Conservation (phyloP, 2,797 vertebrate genomes). For the Sebastes hubbsi region DNA sequence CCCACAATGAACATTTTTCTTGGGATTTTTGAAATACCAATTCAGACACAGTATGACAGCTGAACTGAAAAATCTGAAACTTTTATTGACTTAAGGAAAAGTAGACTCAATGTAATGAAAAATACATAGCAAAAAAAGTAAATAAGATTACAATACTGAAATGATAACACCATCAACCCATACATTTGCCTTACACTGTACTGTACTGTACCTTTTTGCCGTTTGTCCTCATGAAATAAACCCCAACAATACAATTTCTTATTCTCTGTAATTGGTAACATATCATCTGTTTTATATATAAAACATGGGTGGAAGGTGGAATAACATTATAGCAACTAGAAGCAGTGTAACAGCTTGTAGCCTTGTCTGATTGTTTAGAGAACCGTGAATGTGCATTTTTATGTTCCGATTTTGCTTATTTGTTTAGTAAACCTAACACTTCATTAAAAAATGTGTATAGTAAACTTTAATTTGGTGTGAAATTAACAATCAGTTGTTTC, state of each 20-base stretch:
- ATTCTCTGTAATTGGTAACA: not conserved
- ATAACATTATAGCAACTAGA: slow-evolving; percentile 60
- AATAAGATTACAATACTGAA: slow-evolving; percentile 75
- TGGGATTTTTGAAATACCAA: not conserved
- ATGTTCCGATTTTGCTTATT: not conserved
- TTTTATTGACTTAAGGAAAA: slow-evolving; percentile 82
- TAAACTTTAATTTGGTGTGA: not conserved
- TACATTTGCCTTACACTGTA: slow-evolving; percentile 10
- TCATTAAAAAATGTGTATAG: not conserved
- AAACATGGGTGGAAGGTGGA: slow-evolving; percentile 6
- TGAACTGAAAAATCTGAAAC: slow-evolving; percentile 62
- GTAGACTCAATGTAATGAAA: slow-evolving; percentile 59
- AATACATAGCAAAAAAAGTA: slow-evolving; percentile 64
- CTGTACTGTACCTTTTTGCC: slow-evolving; percentile 12
- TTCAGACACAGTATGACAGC: slow-evolving; percentile 4
- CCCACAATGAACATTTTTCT: not conserved
- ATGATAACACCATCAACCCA: slow-evolving; percentile 44
- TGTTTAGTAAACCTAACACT: not conserved
- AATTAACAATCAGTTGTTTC: not conserved
- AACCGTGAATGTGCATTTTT: not conserved
- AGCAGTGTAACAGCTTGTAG: slow-evolving; percentile 66
- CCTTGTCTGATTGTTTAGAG: slow-evolving; percentile 62
- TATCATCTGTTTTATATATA: not conserved
- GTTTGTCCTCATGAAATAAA: not conserved
- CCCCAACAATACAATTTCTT: not conserved